These are phyloP conservation scores for Junonia oenone DNA, from an alignment of 2,888 invertebrate genomes.

Conservation along the genomic window DNA sequence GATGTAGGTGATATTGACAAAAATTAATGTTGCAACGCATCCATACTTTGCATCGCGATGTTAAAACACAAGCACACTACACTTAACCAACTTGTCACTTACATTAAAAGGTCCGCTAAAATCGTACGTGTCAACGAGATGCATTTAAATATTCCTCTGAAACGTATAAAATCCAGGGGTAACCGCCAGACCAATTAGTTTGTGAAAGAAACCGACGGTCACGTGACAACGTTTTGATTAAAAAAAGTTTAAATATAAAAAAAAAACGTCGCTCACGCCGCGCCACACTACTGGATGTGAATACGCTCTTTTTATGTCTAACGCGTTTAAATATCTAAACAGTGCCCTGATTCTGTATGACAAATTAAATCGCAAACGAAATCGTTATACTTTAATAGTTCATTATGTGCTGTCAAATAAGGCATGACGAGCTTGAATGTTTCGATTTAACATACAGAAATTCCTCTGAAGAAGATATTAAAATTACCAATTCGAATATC, in stretches of 20 bases:
- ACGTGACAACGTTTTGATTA: constrained; percentile 47
- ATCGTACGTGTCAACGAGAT: constrained; percentile 45
- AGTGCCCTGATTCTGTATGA: too few species aligned
- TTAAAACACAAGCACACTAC: constrained; percentile 22
- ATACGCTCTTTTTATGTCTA: constrained; percentile 16
- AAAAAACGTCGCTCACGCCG: constrained; percentile 24
- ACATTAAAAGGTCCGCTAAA: constrained; percentile 49
- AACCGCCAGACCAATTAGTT: constrained; percentile 74
- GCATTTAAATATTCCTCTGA: constrained; percentile 49
- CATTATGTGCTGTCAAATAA: too few species aligned
- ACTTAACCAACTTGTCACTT: constrained; percentile 45
- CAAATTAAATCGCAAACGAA: too few species aligned
- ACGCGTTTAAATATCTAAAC: background rate
- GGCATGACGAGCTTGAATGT: too few species aligned
- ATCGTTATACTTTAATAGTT: too few species aligned
- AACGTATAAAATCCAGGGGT: constrained; percentile 60
- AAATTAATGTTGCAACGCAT: constrained; percentile 26
- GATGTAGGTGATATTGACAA: constrained; percentile 30
- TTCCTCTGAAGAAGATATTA: too few species aligned
- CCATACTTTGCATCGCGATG: constrained; percentile 30
- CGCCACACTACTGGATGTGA: constrained; percentile 8
- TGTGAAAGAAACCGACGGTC: constrained; percentile 67
- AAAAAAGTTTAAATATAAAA: constrained; percentile 39
- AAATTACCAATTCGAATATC: background rate
- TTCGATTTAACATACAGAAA: too few species aligned